Evolutionary conservation across 1,140 invertebrate genomes (phyloP), one percentile per base, ranked within the genome.

Genomic region (Anastrepha ludens): DNA sequence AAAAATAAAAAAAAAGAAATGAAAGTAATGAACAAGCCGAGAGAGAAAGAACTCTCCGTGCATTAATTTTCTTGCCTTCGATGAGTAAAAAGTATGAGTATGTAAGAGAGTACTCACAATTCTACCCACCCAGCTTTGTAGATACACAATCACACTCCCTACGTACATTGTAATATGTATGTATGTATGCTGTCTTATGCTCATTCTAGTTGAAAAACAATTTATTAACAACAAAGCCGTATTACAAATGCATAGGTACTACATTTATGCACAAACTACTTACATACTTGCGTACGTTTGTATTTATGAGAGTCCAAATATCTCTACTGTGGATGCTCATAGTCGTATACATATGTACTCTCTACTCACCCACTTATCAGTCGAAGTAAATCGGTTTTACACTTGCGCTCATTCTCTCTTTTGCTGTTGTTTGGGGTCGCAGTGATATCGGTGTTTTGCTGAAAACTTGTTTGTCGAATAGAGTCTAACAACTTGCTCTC

Each of bases 161-260:
- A 81, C 47, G 8, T 9, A 81, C 13, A 74, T 7, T 55, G 5
- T 29, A 29, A 29, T 41, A 62, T 58, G 64, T 67, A 20, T 67
- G 29, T 39, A 59, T 41, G 6, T 86, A 11, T 47, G 29, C 29
- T 1, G 3, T 13, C 58, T 86, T 17, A 60, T 86, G 85, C 85
- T 86, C 60, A 62, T 86, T 86, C 85, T 62, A 86, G 85, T 86
- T 86, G 85, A 62, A 86, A 86, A 86, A 64, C 85, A 86, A 86
- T 86, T 86, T 86, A 86, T 86, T 86, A 86, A 86, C 85, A 39
- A 39, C 67, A 60, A 60, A 86, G 62, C 41, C 44, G 15, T 86
- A 86, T 15, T 55, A 47, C n/a, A 17, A 55, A 20, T 55, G 17
- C 47, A 20, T 55, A 78, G n/a, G 13, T 44, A 15, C 39, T n/a